A percentile compares a stretch with the other conserved stretches of the same genome.
These are phyloP conservation scores for Macquaria australasica DNA, from an alignment of 2,113 vertebrate genomes.

Conservation along the genomic window DNA sequence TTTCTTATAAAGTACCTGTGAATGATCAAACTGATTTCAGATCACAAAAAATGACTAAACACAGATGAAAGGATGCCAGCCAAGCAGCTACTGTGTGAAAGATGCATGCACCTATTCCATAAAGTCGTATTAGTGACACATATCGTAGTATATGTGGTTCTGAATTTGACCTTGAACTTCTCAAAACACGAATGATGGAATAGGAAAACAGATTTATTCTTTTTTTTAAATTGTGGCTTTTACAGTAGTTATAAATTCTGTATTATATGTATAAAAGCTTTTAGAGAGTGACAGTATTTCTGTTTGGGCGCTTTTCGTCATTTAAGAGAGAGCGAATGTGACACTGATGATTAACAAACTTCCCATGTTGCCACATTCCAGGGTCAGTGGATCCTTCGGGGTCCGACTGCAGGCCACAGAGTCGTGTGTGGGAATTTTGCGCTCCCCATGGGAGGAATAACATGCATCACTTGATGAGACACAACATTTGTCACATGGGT, in stretches of 20 bases:
- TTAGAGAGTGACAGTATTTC: constrained; percentile 3
- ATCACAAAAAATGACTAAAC: background rate
- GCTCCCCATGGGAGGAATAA: background rate
- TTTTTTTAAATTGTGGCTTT: constrained; percentile 17
- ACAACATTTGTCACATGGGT: constrained; percentile 33
- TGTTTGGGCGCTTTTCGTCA: constrained; percentile 23
- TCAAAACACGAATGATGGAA: background rate
- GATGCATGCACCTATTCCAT: background rate
- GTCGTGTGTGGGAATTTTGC: constrained; percentile 60
- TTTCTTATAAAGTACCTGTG: background rate
- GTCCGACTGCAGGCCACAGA: background rate
- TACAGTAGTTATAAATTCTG: background rate
- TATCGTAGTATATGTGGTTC: background rate
- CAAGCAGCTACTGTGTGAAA: background rate
- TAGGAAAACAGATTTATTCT: background rate
- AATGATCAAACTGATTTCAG: background rate
- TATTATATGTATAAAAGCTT: constrained; percentile 8
- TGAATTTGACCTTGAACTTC: constrained; percentile 29
- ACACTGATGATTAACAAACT: constrained; percentile 42
- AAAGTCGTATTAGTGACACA: background rate
- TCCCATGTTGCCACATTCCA: constrained; percentile 58
- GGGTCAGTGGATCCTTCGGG: background rate
- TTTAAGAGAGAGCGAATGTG: constrained; percentile 2
- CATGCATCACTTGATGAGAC: constrained; percentile 26
- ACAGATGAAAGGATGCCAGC: background rate